phyloP scores from a whole-genome alignment of 2,113 vertebrate species.

The Sorex araneus region DNA sequence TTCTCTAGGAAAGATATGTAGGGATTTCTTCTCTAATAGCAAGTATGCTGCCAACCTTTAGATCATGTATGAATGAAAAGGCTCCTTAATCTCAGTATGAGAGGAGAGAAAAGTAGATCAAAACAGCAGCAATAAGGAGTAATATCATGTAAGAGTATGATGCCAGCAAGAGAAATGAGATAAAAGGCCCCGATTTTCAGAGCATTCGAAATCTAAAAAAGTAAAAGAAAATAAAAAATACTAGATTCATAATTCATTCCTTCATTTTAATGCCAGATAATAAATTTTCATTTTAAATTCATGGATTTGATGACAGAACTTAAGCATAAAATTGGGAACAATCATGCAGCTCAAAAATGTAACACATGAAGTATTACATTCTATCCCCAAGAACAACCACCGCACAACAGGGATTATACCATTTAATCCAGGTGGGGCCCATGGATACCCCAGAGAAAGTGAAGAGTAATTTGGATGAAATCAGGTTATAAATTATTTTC shows the following conservation, averaged over 20 bases:
- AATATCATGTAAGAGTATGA: accelerated
- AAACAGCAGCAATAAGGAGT: not conserved
- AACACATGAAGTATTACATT: constrained; percentile 29
- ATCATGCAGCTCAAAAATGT: constrained; percentile 24
- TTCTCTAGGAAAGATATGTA: constrained; percentile 38
- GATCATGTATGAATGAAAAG: not conserved
- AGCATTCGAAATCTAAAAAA: not conserved
- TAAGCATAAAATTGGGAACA: constrained; percentile 58
- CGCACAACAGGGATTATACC: constrained; percentile 3
- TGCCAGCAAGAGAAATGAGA: not conserved
- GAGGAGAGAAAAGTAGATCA: not conserved
- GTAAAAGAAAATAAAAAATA: constrained; percentile 36
- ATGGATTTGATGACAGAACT: not conserved
- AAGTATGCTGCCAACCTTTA: not conserved
- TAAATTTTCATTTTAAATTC: constrained; percentile 54
- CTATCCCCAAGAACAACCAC: constrained; percentile 5
- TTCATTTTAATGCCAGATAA: constrained; percentile 68
- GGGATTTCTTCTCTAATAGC: not conserved
- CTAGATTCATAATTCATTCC: not conserved
- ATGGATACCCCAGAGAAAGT: not conserved
- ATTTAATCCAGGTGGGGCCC: not conserved
- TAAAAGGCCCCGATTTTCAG: not conserved
- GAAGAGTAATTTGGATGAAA: constrained; percentile 7
- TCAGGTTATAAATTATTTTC: not conserved
- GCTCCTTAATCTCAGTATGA: not conserved